Evolutionary conservation across 53 echinoderm and acorn worm species (phyloP).

Genomic region (Pentamera pediparva): DNA sequence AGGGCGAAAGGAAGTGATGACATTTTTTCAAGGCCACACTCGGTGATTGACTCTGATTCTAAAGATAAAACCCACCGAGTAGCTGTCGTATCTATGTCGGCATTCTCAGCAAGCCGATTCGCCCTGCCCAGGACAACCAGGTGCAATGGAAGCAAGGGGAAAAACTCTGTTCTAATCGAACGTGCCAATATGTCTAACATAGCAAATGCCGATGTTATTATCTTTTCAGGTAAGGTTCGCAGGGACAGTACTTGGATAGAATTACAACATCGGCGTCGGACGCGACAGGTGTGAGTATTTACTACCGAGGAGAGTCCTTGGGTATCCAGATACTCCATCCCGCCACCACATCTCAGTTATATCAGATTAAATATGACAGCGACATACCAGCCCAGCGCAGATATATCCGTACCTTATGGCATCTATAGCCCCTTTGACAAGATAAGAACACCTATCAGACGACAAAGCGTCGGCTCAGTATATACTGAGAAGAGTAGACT

Average conservation of each 20-base stretch:
- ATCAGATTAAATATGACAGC: background rate
- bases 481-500: slow-evolving; percentile 16
- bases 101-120: too few relatives aligned
- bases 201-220: background rate
- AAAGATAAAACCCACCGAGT: too few relatives aligned
- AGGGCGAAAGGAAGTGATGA: too few relatives aligned
- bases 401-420: background rate
- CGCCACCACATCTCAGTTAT: background rate
- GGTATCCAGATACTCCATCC: background rate
- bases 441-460: background rate
- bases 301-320: slow-evolving; percentile 3
- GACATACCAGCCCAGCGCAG: background rate
- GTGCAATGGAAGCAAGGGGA: too few relatives aligned
- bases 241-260: background rate
- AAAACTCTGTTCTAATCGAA: too few relatives aligned
- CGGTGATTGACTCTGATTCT: too few relatives aligned
- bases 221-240: background rate
- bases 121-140: too few relatives aligned
- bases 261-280: background rate
- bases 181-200: too few relatives aligned
- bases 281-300: background rate
- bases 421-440: background rate
- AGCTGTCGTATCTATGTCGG: too few relatives aligned
- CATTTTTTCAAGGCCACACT: too few relatives aligned
- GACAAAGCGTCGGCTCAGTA: background rate